Evolutionary conservation across 2,797 vertebrate genomes (phyloP), one percentile per base, ranked within the genome.

Genomic region (Enteromius treurensis): DNA sequence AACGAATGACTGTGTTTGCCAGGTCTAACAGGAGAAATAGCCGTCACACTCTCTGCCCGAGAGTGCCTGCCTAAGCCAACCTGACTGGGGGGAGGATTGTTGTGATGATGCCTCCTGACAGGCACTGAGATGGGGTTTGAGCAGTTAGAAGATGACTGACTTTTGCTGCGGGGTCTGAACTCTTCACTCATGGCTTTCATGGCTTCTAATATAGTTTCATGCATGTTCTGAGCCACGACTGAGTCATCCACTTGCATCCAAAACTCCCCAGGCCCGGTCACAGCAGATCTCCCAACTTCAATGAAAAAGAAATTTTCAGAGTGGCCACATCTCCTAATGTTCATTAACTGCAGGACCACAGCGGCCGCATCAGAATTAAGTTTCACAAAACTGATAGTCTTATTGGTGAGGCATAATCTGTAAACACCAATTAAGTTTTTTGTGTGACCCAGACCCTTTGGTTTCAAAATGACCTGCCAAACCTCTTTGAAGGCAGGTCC

Each of bases 181-280:
- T 97, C 96, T 53, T 97, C 96, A 0, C 96, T 97, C 94, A 97
- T 96, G 5, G 96, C 96, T 88, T 96, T 92, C 96, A 97, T 97
- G 49, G 96, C 96, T 88, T 97, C 96, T 82, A 97, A 89, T 86
- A 97, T 96, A 0, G 96, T 97, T 91, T 97, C 96, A 0, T 97
- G 96, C 96, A 97, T 97, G 88, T 96, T 97, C 91, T 97, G 96
- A 0, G 96, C 96, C 81, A 97, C 96, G 60, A 97, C 96, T 0
- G 96, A 96, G 75, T 97, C 96, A 68, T 97, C 96, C 76, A 97
- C 96, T 85, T 97, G 96, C 96, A 97, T 97, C 96, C 96, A 97
- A 87, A 97, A 96, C 88, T 97, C 96, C 3, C 96, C 96, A 0
- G 96, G 95, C 0, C 96, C 96, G 0, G 96, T 97, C 83, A 96